These are phyloP conservation scores for Drosophila bifasciata DNA, from an alignment of 1,140 invertebrate species.

Conservation along the genomic window DNA sequence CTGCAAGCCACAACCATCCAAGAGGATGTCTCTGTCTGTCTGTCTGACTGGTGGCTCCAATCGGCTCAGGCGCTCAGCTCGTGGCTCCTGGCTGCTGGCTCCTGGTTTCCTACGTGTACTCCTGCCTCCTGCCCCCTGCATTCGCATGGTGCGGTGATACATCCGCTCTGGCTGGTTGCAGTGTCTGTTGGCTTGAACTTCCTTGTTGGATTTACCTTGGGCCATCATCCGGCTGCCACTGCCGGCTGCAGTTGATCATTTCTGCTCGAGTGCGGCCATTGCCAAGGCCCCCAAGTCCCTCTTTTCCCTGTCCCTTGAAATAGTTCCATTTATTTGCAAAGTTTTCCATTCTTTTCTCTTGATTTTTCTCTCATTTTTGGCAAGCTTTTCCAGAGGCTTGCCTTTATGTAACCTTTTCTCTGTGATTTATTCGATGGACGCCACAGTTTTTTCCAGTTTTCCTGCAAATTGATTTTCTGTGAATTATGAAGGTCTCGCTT, in stretches of 20 bases:
- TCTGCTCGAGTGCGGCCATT: slow-evolving; percentile 47
- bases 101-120: neutral
- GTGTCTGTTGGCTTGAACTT: slow-evolving; percentile 3
- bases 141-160: slow-evolving; percentile 12
- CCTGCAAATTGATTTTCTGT: slow-evolving; percentile 44
- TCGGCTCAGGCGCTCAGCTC: slow-evolving; percentile 6
- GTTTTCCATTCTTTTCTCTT: slow-evolving; percentile 36
- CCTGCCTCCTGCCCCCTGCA: slow-evolving; percentile 3
- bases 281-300: slow-evolving; percentile 14
- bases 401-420: slow-evolving; percentile 37
- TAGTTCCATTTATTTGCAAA: slow-evolving; percentile 51
- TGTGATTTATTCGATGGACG: slow-evolving; percentile 38
- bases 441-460: slow-evolving; percentile 36
- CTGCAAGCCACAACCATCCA: neutral
- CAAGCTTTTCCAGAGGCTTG: slow-evolving; percentile 30
- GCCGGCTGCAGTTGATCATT: slow-evolving; percentile 50
- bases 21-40: neutral
- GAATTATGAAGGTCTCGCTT: slow-evolving; percentile 38
- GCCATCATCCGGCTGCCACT: slow-evolving; percentile 17
- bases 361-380: slow-evolving; percentile 15
- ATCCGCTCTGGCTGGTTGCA: slow-evolving; percentile 13
- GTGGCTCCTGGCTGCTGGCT: too few species aligned
- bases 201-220: slow-evolving; percentile 34
- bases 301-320: slow-evolving; percentile 3
- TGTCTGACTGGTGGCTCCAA: slow-evolving; percentile 20